These are phyloP conservation scores for Picathartes gymnocephalus DNA, from an alignment of 2,113 vertebrate genomes.

Conservation along the genomic window DNA sequence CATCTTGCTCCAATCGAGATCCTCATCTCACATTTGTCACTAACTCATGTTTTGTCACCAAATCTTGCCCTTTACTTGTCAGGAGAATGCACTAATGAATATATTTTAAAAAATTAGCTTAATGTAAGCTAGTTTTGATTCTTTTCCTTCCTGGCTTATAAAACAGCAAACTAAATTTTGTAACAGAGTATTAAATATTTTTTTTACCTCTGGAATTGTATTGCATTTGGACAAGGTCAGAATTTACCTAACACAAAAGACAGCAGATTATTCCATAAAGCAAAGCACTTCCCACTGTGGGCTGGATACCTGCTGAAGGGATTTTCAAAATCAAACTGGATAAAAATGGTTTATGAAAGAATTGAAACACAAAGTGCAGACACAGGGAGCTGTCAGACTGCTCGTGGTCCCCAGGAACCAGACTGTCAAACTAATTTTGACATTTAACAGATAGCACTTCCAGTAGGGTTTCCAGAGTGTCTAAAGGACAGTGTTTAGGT, in stretches of 20 bases:
- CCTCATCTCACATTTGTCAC: not conserved
- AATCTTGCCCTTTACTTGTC: not conserved
- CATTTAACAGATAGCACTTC: not conserved
- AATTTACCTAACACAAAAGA: not conserved
- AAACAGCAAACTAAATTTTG: not conserved
- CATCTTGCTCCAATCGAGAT: accelerated
- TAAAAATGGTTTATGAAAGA: not conserved
- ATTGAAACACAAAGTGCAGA: not conserved
- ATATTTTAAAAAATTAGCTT: not conserved
- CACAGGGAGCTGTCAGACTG: not conserved
- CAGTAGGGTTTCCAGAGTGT: not conserved
- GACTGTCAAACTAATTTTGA: not conserved
- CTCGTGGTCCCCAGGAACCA: not conserved
- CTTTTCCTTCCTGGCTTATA: not conserved
- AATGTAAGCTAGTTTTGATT: not conserved
- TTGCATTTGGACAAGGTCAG: not conserved
- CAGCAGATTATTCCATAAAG: not conserved
- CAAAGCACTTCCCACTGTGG: not conserved
- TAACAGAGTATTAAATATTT: not conserved
- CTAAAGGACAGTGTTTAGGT: not conserved
- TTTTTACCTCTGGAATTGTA: not conserved
- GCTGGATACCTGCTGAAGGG: not conserved
- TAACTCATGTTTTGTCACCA: not conserved
- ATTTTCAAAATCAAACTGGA: not conserved
- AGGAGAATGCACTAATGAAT: not conserved